These are phyloP conservation scores for Bugulina stolonifera DNA, from an alignment of 2,888 invertebrate genomes.

Conservation along the genomic window DNA sequence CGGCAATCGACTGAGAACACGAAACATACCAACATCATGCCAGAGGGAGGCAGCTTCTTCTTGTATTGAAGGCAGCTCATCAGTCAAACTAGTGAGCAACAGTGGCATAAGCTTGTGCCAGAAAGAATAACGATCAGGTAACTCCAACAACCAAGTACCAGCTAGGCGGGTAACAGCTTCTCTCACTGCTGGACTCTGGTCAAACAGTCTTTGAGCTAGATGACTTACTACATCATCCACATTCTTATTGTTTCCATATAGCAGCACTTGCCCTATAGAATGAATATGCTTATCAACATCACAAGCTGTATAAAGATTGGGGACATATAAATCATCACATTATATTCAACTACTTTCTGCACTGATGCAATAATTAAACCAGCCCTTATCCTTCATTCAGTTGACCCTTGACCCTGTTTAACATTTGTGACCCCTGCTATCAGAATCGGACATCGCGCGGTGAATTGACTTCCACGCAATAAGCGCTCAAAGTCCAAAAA, in stretches of 20 bases:
- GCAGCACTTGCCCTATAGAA: slow-evolving; percentile 57
- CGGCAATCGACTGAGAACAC: too few species aligned
- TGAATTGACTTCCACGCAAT: too few species aligned
- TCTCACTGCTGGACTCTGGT: slow-evolving; percentile 72
- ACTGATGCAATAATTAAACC: too few species aligned
- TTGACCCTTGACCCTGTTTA: too few species aligned
- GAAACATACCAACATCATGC: slow-evolving; percentile 50
- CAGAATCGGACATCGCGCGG: too few species aligned
- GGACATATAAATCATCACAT: too few species aligned
- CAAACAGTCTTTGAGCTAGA: slow-evolving; percentile 81
- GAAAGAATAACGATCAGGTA: slow-evolving; percentile 81
- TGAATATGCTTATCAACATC: slow-evolving; percentile 8
- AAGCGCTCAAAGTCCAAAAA: too few species aligned
- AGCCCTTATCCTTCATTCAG: too few species aligned
- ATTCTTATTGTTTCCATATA: slow-evolving; percentile 67
- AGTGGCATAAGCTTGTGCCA: slow-evolving; percentile 79
- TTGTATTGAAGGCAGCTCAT: slow-evolving; percentile 65
- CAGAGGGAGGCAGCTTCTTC: slow-evolving; percentile 47
- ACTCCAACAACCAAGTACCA: slow-evolving; percentile 69
- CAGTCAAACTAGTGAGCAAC: slow-evolving; percentile 74
- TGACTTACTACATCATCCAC: slow-evolving; percentile 69
- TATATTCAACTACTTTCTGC: too few species aligned
- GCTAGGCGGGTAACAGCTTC: slow-evolving; percentile 69
- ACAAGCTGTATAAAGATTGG: too few species aligned
- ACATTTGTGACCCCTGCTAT: too few species aligned